Percentiles rank a stretch among this genome's conserved stretches.
phyloP scores from a whole-genome alignment of 2,888 invertebrate genomes.

The Proisotoma minuta region DNA sequence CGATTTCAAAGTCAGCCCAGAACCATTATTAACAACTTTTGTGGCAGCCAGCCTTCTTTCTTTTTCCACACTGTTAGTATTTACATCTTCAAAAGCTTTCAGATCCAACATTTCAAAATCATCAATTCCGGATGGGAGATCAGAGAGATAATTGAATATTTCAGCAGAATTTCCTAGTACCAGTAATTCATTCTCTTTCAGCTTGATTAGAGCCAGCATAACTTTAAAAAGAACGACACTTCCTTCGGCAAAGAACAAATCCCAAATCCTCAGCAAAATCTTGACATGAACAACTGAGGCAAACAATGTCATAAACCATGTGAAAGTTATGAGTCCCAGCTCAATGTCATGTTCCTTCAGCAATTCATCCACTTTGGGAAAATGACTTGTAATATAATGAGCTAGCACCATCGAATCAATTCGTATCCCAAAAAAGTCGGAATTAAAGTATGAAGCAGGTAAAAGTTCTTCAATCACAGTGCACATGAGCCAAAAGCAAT shows the following conservation, averaged over 20 bases:
- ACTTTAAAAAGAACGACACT: constrained; percentile 90
- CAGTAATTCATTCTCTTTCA: constrained; percentile 70
- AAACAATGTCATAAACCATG: constrained; percentile 96
- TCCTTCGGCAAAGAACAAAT: constrained; percentile 93
- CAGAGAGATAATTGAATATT: constrained; percentile 94
- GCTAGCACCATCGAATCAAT: constrained; percentile 94
- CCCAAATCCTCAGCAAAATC: constrained; percentile 90
- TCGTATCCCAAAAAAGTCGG: constrained; percentile 71
- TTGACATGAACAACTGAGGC: constrained; percentile 95
- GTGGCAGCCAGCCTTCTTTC: constrained; percentile 32
- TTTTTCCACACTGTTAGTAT: constrained; percentile 34
- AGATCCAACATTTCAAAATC: constrained; percentile 65
- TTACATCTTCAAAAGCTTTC: constrained; percentile 33
- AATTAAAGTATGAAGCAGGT: constrained; percentile 95
- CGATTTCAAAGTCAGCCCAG: constrained; percentile 31
- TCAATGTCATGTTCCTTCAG: constrained; percentile 79
- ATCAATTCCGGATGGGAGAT: constrained; percentile 89
- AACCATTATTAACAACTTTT: constrained; percentile 30
- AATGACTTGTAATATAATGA: constrained; percentile 80
- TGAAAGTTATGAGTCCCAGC: constrained; percentile 87
- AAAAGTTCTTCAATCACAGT: constrained; percentile 93
- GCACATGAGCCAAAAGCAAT: constrained; percentile 98
- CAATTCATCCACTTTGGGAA: constrained; percentile 85
- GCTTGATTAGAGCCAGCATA: constrained; percentile 89
- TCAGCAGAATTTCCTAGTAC: constrained; percentile 91